Evolutionary conservation across 1,140 invertebrate genomes (phyloP).

Genomic region (Heliconius himera): DNA sequence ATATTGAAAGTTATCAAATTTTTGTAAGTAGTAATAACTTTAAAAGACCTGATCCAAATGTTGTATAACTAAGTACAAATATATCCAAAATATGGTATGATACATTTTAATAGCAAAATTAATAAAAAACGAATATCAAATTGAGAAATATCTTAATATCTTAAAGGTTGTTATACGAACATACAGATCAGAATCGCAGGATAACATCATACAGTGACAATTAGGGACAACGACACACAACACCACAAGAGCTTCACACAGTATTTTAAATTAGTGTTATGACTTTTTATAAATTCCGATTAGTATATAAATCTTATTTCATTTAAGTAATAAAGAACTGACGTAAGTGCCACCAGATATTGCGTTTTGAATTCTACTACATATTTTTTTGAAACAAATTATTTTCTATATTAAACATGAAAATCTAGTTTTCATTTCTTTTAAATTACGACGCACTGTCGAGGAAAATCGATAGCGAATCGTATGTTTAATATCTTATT

Average conservation of each 20-base stretch:
- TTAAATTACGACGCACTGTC: constrained; percentile 21
- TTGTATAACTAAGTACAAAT: not conserved
- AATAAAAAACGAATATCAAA: not conserved
- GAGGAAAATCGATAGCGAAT: constrained; percentile 9
- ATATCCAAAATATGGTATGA: not conserved
- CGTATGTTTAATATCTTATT: constrained; percentile 14
- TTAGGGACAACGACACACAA: constrained; percentile 58
- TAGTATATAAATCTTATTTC: constrained; percentile 50
- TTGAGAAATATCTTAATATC: not conserved
- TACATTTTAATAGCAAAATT: not conserved
- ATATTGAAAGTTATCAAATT: constrained; percentile 17
- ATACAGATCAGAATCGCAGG: constrained; percentile 15
- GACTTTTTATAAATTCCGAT: constrained; percentile 47
- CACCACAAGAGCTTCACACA: constrained; percentile 56
- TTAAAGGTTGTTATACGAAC: not conserved
- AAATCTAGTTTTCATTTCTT: constrained; percentile 27
- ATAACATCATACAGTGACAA: constrained; percentile 34
- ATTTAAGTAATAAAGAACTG: constrained; percentile 45
- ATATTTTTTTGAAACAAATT: constrained; percentile 41
- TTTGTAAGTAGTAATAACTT: not conserved
- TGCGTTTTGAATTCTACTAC: constrained; percentile 37
- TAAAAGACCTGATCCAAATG: constrained; percentile 14
- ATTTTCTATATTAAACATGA: constrained; percentile 47
- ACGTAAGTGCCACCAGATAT: constrained; percentile 50
- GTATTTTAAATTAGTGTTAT: constrained; percentile 40